A percentile compares a stretch with the other conserved stretches of the same genome.
phyloP scores from a whole-genome alignment of 2,888 invertebrate genomes.

The Melanostoma scalare region DNA sequence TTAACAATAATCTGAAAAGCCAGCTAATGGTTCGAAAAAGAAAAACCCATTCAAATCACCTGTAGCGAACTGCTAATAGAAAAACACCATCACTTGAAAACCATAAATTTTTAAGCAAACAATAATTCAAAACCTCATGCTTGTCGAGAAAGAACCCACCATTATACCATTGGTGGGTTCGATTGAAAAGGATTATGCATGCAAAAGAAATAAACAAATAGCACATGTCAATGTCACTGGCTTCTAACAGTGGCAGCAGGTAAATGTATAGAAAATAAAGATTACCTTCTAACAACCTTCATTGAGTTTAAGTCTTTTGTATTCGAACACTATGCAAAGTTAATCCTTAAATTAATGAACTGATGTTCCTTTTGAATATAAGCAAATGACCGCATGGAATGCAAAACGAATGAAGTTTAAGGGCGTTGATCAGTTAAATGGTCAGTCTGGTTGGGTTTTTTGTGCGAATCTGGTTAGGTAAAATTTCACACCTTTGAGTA shows the following conservation, averaged over 20 bases:
- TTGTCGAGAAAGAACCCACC: conserved; percentile 40
- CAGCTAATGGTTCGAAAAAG: conserved; percentile 45
- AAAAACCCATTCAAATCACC: conserved; percentile 38
- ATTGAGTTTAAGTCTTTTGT: conserved; percentile 33
- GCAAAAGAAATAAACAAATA: conserved; percentile 56
- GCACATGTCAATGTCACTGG: conserved; percentile 67
- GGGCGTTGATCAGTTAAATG: conserved; percentile 34
- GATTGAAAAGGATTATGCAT: conserved; percentile 63
- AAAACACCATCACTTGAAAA: conserved; percentile 22
- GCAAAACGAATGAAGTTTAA: conserved; percentile 19
- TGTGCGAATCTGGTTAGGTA: neutral
- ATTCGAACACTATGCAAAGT: conserved; percentile 40
- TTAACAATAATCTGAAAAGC: neutral
- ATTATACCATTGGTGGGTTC: conserved; percentile 8
- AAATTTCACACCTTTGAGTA: conserved; percentile 58
- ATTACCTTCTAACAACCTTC: neutral
- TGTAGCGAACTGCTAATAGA: conserved; percentile 17
- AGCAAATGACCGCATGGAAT: conserved; percentile 38
- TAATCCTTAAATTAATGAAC: conserved; percentile 71
- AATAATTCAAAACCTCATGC: conserved; percentile 23
- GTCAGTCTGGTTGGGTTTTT: conserved; percentile 30
- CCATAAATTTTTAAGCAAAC: conserved; percentile 44
- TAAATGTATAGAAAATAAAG: neutral
- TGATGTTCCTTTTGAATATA: conserved; percentile 41
- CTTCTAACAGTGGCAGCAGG: conserved; percentile 66